Evolutionary conservation across 2,888 invertebrate genomes (phyloP).

Genomic region (Ferdinandea cuprea): DNA sequence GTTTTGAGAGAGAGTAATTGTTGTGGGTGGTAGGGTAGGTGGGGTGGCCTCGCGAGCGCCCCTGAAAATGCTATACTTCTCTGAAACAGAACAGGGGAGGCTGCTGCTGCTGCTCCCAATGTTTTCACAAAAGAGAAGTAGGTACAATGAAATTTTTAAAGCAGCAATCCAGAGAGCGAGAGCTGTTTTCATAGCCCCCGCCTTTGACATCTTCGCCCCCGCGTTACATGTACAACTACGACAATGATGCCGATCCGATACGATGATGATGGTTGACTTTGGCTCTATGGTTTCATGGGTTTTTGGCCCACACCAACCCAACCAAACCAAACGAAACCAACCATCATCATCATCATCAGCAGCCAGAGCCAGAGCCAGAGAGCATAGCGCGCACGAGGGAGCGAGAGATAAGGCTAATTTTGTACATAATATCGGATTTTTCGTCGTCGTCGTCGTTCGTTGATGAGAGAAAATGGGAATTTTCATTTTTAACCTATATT

Average conservation of each 20-base stretch:
- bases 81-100: conserved; percentile 13
- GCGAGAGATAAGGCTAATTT: conserved; percentile 73
- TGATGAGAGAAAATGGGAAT: conserved; percentile 66
- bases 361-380: conserved; percentile 8
- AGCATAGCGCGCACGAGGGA: conserved; percentile 39
- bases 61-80: conserved; percentile 44
- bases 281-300: conserved; percentile 54
- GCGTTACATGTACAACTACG: conserved; percentile 4
- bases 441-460: conserved; percentile 33
- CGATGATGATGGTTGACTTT: conserved; percentile 49
- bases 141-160: conserved; percentile 16
- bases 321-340: conserved; percentile 51
- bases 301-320: conserved; percentile 53
- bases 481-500: conserved; percentile 75
- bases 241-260: conserved; percentile 5
- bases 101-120: conserved; percentile 35
- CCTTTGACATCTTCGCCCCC: not conserved
- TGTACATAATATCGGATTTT: conserved; percentile 72
- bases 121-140: conserved; percentile 32
- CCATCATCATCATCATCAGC: conserved; percentile 37
- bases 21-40: conserved; percentile 13
- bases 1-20: conserved; percentile 29
- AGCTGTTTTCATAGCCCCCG: conserved; percentile 22
- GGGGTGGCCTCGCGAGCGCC: conserved; percentile 59
- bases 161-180: conserved; percentile 42